phyloP scores from a whole-genome alignment of 2,797 vertebrate species.

The Sebastes minor region DNA sequence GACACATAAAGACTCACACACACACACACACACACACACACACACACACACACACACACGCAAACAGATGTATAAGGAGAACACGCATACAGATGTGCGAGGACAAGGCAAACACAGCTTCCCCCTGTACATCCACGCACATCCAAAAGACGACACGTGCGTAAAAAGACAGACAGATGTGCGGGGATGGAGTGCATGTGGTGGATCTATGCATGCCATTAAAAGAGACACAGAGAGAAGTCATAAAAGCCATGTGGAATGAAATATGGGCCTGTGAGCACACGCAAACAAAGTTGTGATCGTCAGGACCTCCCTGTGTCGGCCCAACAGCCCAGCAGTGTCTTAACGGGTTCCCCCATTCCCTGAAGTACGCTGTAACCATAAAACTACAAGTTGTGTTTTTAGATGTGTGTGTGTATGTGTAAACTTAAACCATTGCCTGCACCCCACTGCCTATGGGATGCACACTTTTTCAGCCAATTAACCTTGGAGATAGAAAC shows the following conservation, averaged over 20 bases:
- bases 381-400: conserved; percentile 83
- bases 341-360: conserved; percentile 80
- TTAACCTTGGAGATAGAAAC: conserved; percentile 86
- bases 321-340: conserved; percentile 78
- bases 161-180: conserved; percentile 37
- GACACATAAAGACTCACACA: conserved; percentile 30
- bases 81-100: conserved; percentile 46
- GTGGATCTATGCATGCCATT: conserved; percentile 52
- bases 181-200: conserved; percentile 35
- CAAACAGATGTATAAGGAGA: conserved; percentile 45
- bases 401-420: conserved; percentile 31
- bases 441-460: conserved; percentile 78
- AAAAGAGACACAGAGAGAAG: conserved; percentile 60
- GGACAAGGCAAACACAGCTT: conserved; percentile 16
- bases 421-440: conserved; percentile 68
- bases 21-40: conserved; percentile 16
- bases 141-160: neutral
- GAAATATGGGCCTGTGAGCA: conserved; percentile 57
- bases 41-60: conserved; percentile 12
- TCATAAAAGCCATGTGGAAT: conserved; percentile 58
- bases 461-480: conserved; percentile 85
- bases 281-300: conserved; percentile 55
- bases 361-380: conserved; percentile 80
- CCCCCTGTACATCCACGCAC: neutral
- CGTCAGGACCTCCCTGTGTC: conserved; percentile 77